Evolutionary conservation across 2,113 vertebrate species (phyloP).

Genomic region (Gambusia holbrooki): DNA sequence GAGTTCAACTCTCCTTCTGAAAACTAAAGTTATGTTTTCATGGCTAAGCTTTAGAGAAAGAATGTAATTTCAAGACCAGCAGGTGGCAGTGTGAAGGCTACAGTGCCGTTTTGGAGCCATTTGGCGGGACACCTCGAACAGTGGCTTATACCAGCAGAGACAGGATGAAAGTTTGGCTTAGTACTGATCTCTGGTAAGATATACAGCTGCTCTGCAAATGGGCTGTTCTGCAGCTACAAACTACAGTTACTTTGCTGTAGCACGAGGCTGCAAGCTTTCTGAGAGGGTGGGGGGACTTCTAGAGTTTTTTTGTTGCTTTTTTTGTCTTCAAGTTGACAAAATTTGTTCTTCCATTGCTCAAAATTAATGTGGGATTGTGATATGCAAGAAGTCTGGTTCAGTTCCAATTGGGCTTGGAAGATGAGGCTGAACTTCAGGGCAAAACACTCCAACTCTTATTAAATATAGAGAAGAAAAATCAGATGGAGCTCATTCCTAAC

Average conservation of each 20-base stretch:
- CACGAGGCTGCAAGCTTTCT: slow-evolving; percentile 16
- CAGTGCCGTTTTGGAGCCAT: slow-evolving; percentile 45
- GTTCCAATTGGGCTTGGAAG: slow-evolving; percentile 22
- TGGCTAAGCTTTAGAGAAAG: too few relatives aligned
- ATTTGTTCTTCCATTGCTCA: slow-evolving; percentile 60
- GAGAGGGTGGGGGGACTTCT: too few relatives aligned
- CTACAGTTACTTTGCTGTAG: slow-evolving; percentile 28
- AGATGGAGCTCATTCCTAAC: background rate
- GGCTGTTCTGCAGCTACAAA: slow-evolving; percentile 37
- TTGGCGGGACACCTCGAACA: slow-evolving; percentile 56
- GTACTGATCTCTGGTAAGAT: slow-evolving; percentile 57
- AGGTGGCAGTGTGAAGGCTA: slow-evolving; percentile 56
- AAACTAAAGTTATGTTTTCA: too few relatives aligned
- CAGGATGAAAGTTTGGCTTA: slow-evolving; percentile 54
- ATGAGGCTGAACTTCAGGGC: slow-evolving; percentile 25
- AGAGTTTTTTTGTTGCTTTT: background rate
- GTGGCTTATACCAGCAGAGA: slow-evolving; percentile 57
- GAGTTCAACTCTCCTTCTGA: too few relatives aligned
- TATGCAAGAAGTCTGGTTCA: slow-evolving; percentile 23
- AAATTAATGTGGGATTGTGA: slow-evolving; percentile 44
- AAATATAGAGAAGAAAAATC: background rate
- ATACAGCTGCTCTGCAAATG: slow-evolving; percentile 53
- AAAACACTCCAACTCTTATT: slow-evolving; percentile 1
- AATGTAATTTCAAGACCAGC: slow-evolving; percentile 39
- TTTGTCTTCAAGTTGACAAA: background rate